Base-by-base conservation (phyloP, 2,888 invertebrate species). In the Poecilus cupreus region DNA sequence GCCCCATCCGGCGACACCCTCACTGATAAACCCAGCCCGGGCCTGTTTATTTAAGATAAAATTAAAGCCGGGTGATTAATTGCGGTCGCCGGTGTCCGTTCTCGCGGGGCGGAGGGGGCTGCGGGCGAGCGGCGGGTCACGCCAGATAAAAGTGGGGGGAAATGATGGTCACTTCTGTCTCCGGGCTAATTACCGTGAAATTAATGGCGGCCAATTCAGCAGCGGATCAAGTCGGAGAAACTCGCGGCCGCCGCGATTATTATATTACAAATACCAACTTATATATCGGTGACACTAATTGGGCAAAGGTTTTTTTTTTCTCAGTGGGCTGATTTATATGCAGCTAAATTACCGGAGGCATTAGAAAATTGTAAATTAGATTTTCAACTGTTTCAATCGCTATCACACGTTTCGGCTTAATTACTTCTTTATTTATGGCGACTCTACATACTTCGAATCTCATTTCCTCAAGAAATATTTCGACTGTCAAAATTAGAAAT, bases 1-100 rank as follows among this genome's bases (percentile, higher is more conserved):
- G 54, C 32, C 51, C 75, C 39, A 43, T 77, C 32, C 32, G 32
- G 57, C 60, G 39, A 20, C 39, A 60, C 60, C 78, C 60, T 64
- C 24, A 18, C 64, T 46, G 74, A 75, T 75, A 75, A 81, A 75
- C 79, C 60, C 75, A 75, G 75, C 18, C 80, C 81, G 60, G 81
- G 81, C 81, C 81, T 81, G 81, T 81, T 81, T 81, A 81, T 81
- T 81, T 81, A 81, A 81, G 81, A 81, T 81, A 81, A 81, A 81
- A 81, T 81, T 81, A 81, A 81, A 81, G 81, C 81, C 81, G 37
- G 26, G 54, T 81, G 81, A 81, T 81, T 81, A 81, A 81, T 81
- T 81, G 75, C 81, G 75, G 81, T 54, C 72, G 57, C 39, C 74
- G 39, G 54, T 37, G 72, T 37, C 80, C 24, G 68, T 39, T 32